Percentiles rank a stretch among this genome's conserved stretches.
Evolutionary conservation across 2,888 invertebrate genomes (phyloP).

Genomic region (Operophtera brumata): DNA sequence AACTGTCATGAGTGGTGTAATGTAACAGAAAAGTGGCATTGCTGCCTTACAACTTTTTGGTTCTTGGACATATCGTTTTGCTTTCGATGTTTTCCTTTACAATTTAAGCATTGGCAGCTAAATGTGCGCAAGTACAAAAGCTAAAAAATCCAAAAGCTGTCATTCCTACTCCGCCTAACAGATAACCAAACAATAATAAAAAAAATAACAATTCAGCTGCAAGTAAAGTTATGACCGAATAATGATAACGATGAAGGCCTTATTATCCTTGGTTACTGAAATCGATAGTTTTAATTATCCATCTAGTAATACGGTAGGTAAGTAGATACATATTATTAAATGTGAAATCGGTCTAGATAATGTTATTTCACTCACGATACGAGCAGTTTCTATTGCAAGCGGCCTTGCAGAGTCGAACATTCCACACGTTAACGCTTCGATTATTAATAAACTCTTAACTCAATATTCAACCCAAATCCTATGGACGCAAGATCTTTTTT

Average conservation of each 20-base stretch:
- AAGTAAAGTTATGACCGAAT: no score
- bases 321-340: conserved; percentile 58
- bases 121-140: neutral
- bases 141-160: neutral
- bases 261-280: conserved; percentile 32
- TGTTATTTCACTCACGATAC: conserved; percentile 76
- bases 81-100: no score
- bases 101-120: no score
- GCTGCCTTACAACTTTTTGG: neutral
- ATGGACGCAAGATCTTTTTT: conserved; percentile 71
- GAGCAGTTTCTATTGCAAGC: conserved; percentile 77
- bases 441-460: conserved; percentile 76
- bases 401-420: conserved; percentile 77
- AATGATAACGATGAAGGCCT: conserved; percentile 20
- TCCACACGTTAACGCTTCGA: conserved; percentile 78
- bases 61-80: no score
- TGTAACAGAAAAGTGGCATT: neutral
- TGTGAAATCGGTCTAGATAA: conserved; percentile 72
- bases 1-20: neutral
- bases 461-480: conserved; percentile 75
- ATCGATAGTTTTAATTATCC: conserved; percentile 30
- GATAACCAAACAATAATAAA: neutral
- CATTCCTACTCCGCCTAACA: no score
- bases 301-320: conserved; percentile 37
- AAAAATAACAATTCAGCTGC: conserved; percentile 10